These are phyloP conservation scores for Pelobates cultripes DNA, from an alignment of 2,797 vertebrate species.

Conservation along the genomic window DNA sequence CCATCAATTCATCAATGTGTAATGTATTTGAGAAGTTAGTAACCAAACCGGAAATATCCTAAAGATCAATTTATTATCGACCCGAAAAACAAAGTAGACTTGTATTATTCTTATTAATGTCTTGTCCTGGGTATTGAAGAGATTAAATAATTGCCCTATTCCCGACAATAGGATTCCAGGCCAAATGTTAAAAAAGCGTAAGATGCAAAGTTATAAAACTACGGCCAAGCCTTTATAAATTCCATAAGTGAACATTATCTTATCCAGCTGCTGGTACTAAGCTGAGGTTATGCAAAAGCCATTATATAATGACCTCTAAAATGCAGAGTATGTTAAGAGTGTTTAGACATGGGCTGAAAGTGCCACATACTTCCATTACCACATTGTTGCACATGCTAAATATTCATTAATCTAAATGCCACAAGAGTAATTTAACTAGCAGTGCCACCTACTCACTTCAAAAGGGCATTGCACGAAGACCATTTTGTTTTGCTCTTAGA, in stretches of 20 bases:
- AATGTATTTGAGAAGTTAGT: constrained; percentile 10
- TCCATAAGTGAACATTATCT: neutral
- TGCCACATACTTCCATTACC: constrained; percentile 23
- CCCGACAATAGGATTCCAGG: constrained; percentile 7
- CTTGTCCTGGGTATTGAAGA: constrained; percentile 17
- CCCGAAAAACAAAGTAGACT: constrained; percentile 14
- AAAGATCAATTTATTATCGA: constrained; percentile 35
- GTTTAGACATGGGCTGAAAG: constrained; percentile 12
- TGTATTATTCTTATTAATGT: constrained; percentile 29
- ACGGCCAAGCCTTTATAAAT: neutral
- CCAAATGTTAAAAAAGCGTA: neutral
- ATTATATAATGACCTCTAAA: constrained; percentile 23
- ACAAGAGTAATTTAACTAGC: constrained; percentile 6
- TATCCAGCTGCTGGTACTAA: constrained; percentile 4
- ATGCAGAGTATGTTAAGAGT: constrained; percentile 1
- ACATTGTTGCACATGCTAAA: neutral
- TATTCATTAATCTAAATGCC: constrained; percentile 6
- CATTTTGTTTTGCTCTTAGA: neutral
- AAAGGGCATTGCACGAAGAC: neutral
- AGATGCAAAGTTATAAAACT: constrained; percentile 11
- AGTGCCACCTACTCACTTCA: constrained; percentile 18
- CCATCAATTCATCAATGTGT: constrained; percentile 9
- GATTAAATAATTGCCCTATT: constrained; percentile 31
- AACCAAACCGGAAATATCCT: constrained; percentile 27
- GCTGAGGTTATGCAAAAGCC: neutral